A percentile compares a stretch with the other conserved stretches of the same genome.
Conservation (phyloP, 2,797 vertebrate genomes). For the Pelodytes ibericus region DNA sequence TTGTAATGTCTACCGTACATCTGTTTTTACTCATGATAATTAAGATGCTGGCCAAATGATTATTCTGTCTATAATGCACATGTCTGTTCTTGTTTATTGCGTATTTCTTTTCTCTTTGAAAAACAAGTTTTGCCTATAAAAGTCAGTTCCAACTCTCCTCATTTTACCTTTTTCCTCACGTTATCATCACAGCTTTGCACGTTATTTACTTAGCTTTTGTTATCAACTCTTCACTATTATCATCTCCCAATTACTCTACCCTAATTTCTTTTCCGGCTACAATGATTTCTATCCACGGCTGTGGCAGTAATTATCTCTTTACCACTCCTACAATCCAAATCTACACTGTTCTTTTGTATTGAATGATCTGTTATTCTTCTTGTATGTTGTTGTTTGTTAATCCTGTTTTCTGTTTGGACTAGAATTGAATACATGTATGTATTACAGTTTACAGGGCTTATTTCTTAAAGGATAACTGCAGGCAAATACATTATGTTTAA, state of each 20-base stretch:
- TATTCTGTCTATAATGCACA: background rate
- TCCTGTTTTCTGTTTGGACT: too few relatives aligned
- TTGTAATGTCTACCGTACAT: background rate
- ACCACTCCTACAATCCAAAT: slow-evolving; percentile 22
- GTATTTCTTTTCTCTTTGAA: background rate
- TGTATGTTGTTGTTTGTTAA: slow-evolving; percentile 1
- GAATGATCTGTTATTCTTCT: background rate
- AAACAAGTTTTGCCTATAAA: slow-evolving; percentile 14
- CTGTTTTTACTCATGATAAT: slow-evolving; percentile 1
- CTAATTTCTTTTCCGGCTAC: slow-evolving; percentile 37
- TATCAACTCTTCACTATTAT: slow-evolving; percentile 16
- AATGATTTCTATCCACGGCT: slow-evolving; percentile 6
- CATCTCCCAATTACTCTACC: slow-evolving; percentile 16
- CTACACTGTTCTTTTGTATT: slow-evolving; percentile 24
- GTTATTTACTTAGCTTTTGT: background rate
- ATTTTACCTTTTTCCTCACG: slow-evolving; percentile 8
- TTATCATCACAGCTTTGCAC: slow-evolving; percentile 24
- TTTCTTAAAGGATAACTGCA: too few relatives aligned
- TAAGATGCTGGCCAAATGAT: background rate
- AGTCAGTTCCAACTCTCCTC: slow-evolving; percentile 3
- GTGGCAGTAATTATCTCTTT: slow-evolving; percentile 26
- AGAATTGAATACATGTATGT: too few relatives aligned
- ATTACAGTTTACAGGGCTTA: too few relatives aligned
- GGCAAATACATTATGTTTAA: too few relatives aligned
- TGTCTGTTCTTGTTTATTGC: background rate